Conservation (phyloP, 1,140 invertebrate species). For the Dysdera silvatica region DNA sequence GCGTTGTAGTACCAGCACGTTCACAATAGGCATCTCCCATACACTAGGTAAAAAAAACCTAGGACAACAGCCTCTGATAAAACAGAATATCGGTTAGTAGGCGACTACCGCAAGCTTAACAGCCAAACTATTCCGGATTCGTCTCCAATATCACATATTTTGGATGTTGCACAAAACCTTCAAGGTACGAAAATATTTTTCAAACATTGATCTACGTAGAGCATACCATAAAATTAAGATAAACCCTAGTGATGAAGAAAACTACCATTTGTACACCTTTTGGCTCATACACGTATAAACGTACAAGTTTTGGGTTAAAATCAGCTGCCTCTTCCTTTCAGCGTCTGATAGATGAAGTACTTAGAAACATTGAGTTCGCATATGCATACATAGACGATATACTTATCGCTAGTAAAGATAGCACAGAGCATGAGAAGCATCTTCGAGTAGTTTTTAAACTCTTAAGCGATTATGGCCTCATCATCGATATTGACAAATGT, state of each 20-base stretch:
- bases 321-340: conserved; percentile 25
- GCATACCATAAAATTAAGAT: conserved; percentile 23
- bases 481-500: conserved; percentile 36
- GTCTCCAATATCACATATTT: conserved; percentile 23
- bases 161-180: conserved; percentile 11
- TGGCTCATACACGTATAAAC: conserved; percentile 22
- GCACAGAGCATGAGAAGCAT: conserved; percentile 40
- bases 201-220: conserved; percentile 14
- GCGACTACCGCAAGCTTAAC: conserved; percentile 26
- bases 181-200: conserved; percentile 16
- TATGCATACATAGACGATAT: conserved; percentile 33
- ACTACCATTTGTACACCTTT: conserved; percentile 23
- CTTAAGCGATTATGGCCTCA: conserved; percentile 37
- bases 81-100: conserved; percentile 10
- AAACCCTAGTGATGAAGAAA: conserved; percentile 5
- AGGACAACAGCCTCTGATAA: no score
- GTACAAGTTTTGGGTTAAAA: conserved; percentile 23
- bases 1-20: conserved; percentile 26
- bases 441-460: conserved; percentile 39
- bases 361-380: background rate
- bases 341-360: conserved; percentile 16
- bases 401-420: conserved; percentile 42
- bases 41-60: conserved; percentile 34
- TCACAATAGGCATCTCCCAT: conserved; percentile 31
- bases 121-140: conserved; percentile 13